These are phyloP conservation scores for Chymomyza procnemis DNA, from an alignment of 2,888 invertebrate species.

Conservation along the genomic window DNA sequence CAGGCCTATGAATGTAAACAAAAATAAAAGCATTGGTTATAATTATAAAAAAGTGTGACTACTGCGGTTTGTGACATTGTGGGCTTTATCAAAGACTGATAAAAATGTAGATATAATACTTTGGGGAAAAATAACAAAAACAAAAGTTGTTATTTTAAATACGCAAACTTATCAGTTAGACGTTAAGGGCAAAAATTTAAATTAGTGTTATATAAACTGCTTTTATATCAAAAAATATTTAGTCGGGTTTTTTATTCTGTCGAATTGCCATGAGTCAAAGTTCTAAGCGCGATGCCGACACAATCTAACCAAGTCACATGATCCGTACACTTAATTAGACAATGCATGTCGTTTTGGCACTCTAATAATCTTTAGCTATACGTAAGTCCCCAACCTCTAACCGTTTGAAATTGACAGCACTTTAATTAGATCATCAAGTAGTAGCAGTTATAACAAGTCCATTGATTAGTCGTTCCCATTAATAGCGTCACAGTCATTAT, in stretches of 20 bases:
- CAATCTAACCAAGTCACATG: not conserved
- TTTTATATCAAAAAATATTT: not conserved
- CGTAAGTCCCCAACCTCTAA: not conserved
- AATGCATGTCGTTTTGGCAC: not conserved
- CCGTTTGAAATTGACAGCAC: slow-evolving; percentile 8
- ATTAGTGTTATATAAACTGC: not conserved
- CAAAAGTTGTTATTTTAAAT: not conserved
- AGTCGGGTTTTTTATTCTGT: not conserved
- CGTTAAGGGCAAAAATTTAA: not conserved
- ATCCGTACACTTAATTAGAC: not conserved
- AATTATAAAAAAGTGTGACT: not conserved
- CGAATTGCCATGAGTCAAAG: not conserved
- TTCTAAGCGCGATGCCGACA: not conserved
- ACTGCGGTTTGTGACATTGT: not conserved
- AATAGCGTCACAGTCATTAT: not conserved
- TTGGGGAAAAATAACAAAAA: not conserved
- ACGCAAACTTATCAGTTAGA: not conserved
- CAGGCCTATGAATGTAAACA: not conserved
- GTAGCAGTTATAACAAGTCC: slow-evolving; percentile 3
- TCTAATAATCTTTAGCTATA: not conserved
- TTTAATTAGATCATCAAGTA: slow-evolving; percentile 31
- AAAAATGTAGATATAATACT: not conserved
- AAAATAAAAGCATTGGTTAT: slow-evolving; percentile 10
- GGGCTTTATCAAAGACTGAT: not conserved
- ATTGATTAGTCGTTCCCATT: slow-evolving; percentile 28